Percentiles rank a stretch among this genome's conserved stretches.
These are phyloP conservation scores for Motacilla alba DNA, from an alignment of 2,113 vertebrate genomes.

Conservation along the genomic window DNA sequence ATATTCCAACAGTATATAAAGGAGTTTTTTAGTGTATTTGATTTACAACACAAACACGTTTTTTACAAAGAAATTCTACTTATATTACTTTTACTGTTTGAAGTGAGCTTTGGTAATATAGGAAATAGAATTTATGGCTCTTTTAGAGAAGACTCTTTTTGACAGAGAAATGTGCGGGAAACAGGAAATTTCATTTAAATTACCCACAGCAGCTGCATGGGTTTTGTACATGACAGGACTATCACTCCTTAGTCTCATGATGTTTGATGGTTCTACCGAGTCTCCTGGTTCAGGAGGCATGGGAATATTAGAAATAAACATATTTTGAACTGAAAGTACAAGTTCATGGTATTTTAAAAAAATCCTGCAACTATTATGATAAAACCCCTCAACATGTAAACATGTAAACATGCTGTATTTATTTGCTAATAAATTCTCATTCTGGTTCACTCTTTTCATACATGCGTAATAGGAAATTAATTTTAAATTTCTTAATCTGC, in stretches of 20 bases:
- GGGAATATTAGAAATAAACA: not conserved
- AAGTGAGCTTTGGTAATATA: not conserved
- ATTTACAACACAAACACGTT: not conserved
- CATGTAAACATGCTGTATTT: not conserved
- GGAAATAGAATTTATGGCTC: not conserved
- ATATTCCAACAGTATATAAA: not conserved
- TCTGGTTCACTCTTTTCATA: not conserved
- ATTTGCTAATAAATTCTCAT: not conserved
- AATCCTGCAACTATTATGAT: not conserved
- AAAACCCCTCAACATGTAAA: not conserved
- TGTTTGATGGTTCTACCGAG: not conserved
- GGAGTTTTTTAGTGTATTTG: not conserved
- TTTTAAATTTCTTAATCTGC: not conserved
- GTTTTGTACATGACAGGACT: not conserved
- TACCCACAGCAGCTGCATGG: not conserved
- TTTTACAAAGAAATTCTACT: not conserved
- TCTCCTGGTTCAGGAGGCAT: not conserved
- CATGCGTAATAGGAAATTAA: not conserved
- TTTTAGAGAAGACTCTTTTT: not conserved
- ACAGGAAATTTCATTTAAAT: not conserved
- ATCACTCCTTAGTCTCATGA: not conserved
- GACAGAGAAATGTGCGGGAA: not conserved
- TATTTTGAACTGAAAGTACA: not conserved
- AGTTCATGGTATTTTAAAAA: not conserved
- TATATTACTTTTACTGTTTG: not conserved